Percentiles rank a stretch among this genome's conserved stretches.
Conservation (phyloP, 2,113 vertebrate genomes). For the Micronycteris hirsuta region DNA sequence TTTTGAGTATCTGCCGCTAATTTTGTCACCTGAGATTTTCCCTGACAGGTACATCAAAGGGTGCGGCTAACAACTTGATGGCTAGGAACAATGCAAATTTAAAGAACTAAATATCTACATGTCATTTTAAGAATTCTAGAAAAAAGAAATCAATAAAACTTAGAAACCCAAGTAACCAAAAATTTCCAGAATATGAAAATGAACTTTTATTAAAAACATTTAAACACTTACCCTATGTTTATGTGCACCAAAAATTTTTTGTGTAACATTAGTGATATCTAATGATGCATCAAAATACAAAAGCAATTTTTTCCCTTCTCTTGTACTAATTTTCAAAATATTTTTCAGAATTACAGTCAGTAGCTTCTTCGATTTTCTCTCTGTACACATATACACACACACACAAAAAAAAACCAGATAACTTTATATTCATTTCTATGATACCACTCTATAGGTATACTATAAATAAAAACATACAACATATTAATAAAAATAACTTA, state of each 20-base stretch:
- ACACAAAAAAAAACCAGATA: constrained; percentile 52
- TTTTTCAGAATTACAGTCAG: constrained; percentile 85
- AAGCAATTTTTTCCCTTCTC: constrained; percentile 84
- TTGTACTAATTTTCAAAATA: constrained; percentile 77
- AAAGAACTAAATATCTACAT: constrained; percentile 33
- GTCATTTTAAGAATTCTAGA: constrained; percentile 15
- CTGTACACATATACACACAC: constrained; percentile 76
- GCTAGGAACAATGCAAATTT: not conserved
- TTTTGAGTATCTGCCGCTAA: not conserved
- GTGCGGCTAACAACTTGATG: not conserved
- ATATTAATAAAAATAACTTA: not conserved
- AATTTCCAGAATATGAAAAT: not conserved
- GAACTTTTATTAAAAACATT: not conserved
- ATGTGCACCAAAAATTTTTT: constrained; percentile 83
- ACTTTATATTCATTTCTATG: constrained; percentile 8
- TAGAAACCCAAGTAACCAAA: not conserved
- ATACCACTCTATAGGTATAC: not conserved
- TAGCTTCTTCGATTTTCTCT: constrained; percentile 82
- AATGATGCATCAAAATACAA: constrained; percentile 90
- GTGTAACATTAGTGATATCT: constrained; percentile 83
- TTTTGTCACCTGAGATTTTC: not conserved
- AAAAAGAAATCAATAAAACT: not conserved
- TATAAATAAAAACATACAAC: constrained; percentile 18
- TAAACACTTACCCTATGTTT: constrained; percentile 87
- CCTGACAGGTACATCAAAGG: not conserved